phyloP scores from a whole-genome alignment of 2,888 invertebrate genomes.

The Pseudococcus viburni region DNA sequence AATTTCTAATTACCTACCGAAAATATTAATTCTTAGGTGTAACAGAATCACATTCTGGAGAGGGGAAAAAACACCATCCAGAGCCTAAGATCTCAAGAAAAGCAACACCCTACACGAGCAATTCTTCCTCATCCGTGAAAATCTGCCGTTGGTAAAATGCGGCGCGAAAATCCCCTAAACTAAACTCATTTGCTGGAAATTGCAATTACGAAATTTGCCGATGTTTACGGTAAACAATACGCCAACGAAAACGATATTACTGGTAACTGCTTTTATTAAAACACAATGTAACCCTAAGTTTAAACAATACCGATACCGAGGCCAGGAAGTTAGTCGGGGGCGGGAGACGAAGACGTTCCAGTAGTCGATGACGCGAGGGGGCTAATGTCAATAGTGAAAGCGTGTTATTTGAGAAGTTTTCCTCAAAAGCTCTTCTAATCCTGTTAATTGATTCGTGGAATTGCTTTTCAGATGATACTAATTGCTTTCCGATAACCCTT shows the following conservation, averaged over 20 bases:
- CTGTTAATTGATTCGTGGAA: constrained; percentile 56
- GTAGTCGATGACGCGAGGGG: neutral
- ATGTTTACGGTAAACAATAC: constrained; percentile 53
- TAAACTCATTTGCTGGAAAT: constrained; percentile 42
- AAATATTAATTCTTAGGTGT: neutral
- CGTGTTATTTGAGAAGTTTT: constrained; percentile 57
- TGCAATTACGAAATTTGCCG: constrained; percentile 43
- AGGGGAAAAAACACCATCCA: neutral
- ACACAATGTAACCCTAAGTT: constrained; percentile 53
- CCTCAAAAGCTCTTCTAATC: constrained; percentile 55
- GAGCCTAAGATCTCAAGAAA: neutral
- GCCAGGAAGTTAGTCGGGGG: neutral
- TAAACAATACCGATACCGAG: constrained; percentile 45
- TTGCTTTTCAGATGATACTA: constrained; percentile 53
- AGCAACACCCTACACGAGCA: neutral
- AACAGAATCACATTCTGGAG: neutral
- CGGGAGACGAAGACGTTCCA: neutral
- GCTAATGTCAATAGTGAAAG: constrained; percentile 53
- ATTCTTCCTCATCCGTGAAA: neutral
- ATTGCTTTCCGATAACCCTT: constrained; percentile 42
- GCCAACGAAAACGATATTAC: constrained; percentile 56
- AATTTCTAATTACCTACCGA: constrained; percentile 14
- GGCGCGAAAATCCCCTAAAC: neutral
- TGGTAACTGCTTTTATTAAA: constrained; percentile 58
- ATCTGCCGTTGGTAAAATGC: neutral